Conservation (phyloP, 1,140 invertebrate genomes). For the Euschistus heros region DNA sequence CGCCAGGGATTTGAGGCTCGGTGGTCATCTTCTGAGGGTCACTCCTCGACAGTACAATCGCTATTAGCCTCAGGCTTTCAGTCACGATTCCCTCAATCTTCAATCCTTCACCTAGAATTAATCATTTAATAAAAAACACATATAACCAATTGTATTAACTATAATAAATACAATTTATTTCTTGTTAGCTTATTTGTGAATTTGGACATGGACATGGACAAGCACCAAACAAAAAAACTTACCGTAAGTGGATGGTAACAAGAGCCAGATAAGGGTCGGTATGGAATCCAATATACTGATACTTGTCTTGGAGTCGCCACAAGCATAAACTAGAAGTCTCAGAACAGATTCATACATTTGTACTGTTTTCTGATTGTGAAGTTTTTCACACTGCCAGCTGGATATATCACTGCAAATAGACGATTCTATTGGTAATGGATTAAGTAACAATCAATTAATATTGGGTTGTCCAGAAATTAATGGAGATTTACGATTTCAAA, state of each 20-base stretch:
- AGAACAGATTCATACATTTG: conserved; percentile 42
- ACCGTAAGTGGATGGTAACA: conserved; percentile 40
- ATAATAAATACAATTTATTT: not conserved
- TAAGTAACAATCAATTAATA: not conserved
- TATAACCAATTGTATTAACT: not conserved
- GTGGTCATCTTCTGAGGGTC: not conserved
- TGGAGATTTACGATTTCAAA: too few species aligned
- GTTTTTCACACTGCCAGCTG: conserved; percentile 17
- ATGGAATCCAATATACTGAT: conserved; percentile 34
- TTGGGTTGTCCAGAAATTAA: too few species aligned
- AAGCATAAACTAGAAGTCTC: conserved; percentile 18
- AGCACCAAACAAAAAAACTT: not conserved
- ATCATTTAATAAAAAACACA: not conserved
- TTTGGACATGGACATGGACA: not conserved
- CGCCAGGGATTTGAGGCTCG: conserved; percentile 4
- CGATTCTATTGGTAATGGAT: not conserved
- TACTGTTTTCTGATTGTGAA: conserved; percentile 35
- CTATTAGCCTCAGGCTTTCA: conserved; percentile 17
- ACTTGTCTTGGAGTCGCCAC: not conserved
- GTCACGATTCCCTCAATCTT: conserved; percentile 2
- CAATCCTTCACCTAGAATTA: conserved; percentile 16
- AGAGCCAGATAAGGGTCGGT: conserved; percentile 35
- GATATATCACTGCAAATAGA: conserved; percentile 5
- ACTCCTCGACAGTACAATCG: not conserved
- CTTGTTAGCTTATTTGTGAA: not conserved